Conservation (phyloP, 2,113 vertebrate genomes). For the Meleagris gallopavo region DNA sequence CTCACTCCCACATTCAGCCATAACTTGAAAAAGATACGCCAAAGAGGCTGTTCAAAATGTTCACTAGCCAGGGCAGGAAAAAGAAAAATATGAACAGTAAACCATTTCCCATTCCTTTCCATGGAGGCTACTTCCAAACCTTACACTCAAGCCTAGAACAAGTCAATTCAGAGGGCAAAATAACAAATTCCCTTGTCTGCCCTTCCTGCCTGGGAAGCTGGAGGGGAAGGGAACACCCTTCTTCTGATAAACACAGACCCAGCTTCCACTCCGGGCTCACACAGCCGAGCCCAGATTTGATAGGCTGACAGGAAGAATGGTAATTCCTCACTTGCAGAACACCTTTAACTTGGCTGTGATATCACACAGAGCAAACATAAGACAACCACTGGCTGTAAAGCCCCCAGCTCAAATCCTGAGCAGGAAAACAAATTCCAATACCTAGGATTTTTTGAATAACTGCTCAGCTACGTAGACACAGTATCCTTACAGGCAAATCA, state of each 20-base stretch:
- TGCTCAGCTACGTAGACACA: neutral
- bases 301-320: neutral
- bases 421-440: neutral
- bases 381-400: neutral
- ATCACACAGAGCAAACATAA: neutral
- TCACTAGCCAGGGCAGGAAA: neutral
- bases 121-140: neutral
- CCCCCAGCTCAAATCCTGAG: neutral
- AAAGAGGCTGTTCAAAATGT: neutral
- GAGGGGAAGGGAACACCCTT: constrained; percentile 17
- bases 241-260: neutral
- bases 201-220: neutral
- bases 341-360: neutral
- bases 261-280: neutral
- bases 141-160: neutral
- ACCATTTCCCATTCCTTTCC: neutral
- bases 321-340: neutral
- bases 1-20: neutral
- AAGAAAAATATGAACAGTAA: neutral
- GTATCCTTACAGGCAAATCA: constrained; percentile 15
- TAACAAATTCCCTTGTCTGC: neutral
- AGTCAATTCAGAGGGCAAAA: neutral
- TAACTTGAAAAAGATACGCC: neutral
- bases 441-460: constrained; percentile 3
- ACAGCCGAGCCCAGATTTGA: neutral